phyloP scores from a whole-genome alignment of 2,888 invertebrate genomes.

The Lobophora halterata region DNA sequence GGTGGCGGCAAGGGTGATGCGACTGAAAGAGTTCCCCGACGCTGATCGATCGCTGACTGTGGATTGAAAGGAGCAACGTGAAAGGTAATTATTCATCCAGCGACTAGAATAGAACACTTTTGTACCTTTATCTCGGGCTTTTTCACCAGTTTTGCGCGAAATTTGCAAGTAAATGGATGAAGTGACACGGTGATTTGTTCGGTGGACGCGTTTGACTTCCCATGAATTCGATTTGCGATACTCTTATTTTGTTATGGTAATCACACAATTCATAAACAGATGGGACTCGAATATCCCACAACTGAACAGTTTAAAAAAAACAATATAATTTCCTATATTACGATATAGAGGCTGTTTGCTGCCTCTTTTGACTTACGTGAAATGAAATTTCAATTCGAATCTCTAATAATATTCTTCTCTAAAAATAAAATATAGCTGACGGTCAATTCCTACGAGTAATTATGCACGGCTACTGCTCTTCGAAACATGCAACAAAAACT shows the following conservation, averaged over 20 bases:
- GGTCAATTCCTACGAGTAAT: slow-evolving; percentile 8
- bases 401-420: background rate
- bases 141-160: slow-evolving; percentile 75
- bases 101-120: slow-evolving; percentile 81
- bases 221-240: slow-evolving; percentile 59
- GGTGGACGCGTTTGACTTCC: slow-evolving; percentile 63
- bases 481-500: slow-evolving; percentile 36
- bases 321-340: no score
- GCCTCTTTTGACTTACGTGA: no score
- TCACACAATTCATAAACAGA: slow-evolving; percentile 33
- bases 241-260: slow-evolving; percentile 36
- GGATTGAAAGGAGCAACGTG: slow-evolving; percentile 79
- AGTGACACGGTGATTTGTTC: slow-evolving; percentile 76
- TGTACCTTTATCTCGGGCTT: slow-evolving; percentile 77
- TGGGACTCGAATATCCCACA: background rate
- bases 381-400: no score
- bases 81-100: slow-evolving; percentile 80
- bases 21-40: slow-evolving; percentile 78
- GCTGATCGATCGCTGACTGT: slow-evolving; percentile 75
- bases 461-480: slow-evolving; percentile 14
- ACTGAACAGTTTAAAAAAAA: background rate
- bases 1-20: slow-evolving; percentile 73
- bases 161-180: slow-evolving; percentile 79
- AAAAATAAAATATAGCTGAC: background rate
- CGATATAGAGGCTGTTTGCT: no score